Evolutionary conservation across 1,140 invertebrate genomes (phyloP).

Genomic region (Ylistrum balloti): DNA sequence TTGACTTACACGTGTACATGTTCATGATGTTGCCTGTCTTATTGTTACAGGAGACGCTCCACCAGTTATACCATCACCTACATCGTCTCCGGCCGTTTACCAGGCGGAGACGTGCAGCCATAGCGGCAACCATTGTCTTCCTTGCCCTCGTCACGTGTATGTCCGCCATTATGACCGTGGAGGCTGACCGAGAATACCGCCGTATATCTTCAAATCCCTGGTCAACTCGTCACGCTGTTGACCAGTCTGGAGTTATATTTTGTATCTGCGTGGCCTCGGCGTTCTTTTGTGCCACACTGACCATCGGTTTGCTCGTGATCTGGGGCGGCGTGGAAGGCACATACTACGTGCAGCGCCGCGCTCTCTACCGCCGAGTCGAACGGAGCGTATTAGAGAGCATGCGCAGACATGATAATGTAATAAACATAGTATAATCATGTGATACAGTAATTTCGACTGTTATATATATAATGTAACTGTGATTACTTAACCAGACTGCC

Average conservation of each 20-base stretch:
- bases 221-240: conserved; percentile 49
- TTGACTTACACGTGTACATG: too few relatives aligned
- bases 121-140: conserved; percentile 53
- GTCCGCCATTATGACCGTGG: conserved; percentile 55
- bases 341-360: conserved; percentile 53
- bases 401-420: neutral
- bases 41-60: conserved; percentile 51
- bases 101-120: conserved; percentile 54
- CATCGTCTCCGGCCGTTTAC: conserved; percentile 55
- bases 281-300: conserved; percentile 63
- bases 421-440: neutral
- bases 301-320: conserved; percentile 56
- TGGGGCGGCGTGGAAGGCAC: conserved; percentile 61
- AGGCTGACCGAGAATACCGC: conserved; percentile 58
- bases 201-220: conserved; percentile 50
- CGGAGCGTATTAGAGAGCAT: neutral
- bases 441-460: too few relatives aligned
- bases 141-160: conserved; percentile 55
- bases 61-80: conserved; percentile 51
- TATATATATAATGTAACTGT: too few relatives aligned
- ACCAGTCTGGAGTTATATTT: conserved; percentile 58
- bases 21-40: too few relatives aligned
- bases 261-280: conserved; percentile 58
- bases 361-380: conserved; percentile 47
- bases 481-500: too few relatives aligned